Conservation (phyloP, 1,140 invertebrate genomes). For the Drosophila seguyi region DNA sequence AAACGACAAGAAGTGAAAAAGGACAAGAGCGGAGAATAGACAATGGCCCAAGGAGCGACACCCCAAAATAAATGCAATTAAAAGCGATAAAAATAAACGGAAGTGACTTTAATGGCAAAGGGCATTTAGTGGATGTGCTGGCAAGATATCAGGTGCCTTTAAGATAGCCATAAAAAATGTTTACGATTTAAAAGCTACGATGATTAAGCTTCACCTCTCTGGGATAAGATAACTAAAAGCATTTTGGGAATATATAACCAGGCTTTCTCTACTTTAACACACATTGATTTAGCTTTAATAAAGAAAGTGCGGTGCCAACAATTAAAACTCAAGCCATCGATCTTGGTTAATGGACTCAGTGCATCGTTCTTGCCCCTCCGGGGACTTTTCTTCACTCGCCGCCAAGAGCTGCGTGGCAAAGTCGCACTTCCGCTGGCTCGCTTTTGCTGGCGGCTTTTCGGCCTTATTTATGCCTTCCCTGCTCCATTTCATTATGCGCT, state of each 20-base stretch:
- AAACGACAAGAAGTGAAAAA: conserved; percentile 5
- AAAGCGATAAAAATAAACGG: conserved; percentile 81
- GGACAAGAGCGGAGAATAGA: conserved; percentile 22
- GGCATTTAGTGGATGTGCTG: conserved; percentile 57
- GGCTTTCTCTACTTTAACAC: no score
- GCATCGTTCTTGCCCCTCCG: conserved; percentile 1
- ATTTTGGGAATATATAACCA: no score
- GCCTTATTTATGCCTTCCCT: conserved; percentile 42
- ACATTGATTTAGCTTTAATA: not conserved
- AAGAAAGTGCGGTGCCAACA: conserved; percentile 4
- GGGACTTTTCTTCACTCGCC: not conserved
- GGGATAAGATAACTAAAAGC: not conserved
- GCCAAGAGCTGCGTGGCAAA: conserved; percentile 31
- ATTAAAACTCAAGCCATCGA: conserved; percentile 11
- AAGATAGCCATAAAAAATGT: conserved; percentile 16
- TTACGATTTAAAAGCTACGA: not conserved
- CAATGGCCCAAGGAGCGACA: conserved; percentile 38
- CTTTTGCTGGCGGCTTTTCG: conserved; percentile 25
- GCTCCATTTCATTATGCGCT: conserved; percentile 67
- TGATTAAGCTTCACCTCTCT: not conserved
- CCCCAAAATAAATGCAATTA: conserved; percentile 72
- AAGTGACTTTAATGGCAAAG: conserved; percentile 68
- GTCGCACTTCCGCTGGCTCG: conserved; percentile 34
- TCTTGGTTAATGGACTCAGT: conserved; percentile 19
- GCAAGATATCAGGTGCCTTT: conserved; percentile 13